Conservation (phyloP, 2,113 vertebrate genomes). For the Sylvilagus bachmani region DNA sequence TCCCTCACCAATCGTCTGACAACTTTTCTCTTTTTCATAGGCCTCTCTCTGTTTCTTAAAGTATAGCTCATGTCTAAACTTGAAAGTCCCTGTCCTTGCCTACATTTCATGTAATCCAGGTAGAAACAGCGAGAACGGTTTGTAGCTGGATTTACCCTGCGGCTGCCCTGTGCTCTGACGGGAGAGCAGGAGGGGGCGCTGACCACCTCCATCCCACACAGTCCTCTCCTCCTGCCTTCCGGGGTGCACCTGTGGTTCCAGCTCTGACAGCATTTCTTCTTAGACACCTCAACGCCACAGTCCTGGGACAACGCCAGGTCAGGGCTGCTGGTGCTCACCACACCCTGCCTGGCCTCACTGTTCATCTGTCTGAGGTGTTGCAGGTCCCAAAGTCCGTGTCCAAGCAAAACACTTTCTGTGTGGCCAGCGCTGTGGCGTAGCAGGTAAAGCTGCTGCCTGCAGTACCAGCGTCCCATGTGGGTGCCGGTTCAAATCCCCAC, state of each 20-base stretch:
- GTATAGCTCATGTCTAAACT: not conserved
- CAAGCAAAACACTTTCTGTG: not conserved
- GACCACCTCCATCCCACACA: too few relatives aligned
- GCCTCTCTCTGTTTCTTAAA: not conserved
- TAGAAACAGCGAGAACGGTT: not conserved
- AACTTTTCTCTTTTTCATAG: constrained; percentile 18
- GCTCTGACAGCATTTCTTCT: constrained; percentile 26
- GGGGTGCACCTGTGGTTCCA: too few relatives aligned
- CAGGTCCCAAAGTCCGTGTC: constrained; percentile 48
- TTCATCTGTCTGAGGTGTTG: constrained; percentile 3
- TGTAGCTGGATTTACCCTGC: not conserved
- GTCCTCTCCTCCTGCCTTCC: too few relatives aligned
- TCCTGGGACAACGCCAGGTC: not conserved
- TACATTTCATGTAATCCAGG: not conserved
- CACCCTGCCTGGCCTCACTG: too few relatives aligned
- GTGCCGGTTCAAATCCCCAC: too few relatives aligned
- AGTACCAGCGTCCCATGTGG: too few relatives aligned
- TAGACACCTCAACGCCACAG: constrained; percentile 46
- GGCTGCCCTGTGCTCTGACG: not conserved
- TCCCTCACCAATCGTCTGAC: not conserved
- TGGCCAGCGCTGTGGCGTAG: too few relatives aligned
- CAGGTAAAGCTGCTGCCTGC: too few relatives aligned
- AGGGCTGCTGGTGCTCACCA: not conserved
- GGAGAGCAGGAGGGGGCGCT: not conserved
- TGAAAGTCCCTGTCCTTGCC: not conserved